Evolutionary conservation across 2,113 vertebrate species (phyloP).

Genomic region (Vidua macroura): DNA sequence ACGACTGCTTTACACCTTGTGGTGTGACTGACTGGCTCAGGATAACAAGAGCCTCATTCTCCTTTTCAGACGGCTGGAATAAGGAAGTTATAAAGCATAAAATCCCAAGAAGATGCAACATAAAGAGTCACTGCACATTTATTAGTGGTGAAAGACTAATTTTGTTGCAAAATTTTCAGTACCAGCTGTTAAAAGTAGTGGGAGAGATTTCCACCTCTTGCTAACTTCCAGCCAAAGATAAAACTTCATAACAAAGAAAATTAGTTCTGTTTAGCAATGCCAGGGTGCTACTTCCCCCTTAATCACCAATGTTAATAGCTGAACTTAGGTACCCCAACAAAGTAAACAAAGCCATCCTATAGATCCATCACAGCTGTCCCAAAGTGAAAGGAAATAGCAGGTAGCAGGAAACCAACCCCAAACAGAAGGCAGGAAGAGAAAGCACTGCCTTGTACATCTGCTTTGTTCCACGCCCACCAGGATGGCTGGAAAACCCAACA

Average conservation of each 20-base stretch:
- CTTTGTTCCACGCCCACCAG: not conserved
- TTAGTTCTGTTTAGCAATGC: not conserved
- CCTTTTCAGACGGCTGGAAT: not conserved
- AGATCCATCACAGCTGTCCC: not conserved
- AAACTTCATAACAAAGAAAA: not conserved
- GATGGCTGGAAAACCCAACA: not conserved
- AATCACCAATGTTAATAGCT: not conserved
- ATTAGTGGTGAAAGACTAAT: not conserved
- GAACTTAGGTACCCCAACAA: not conserved
- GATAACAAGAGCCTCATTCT: rapidly evolving
- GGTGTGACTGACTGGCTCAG: not conserved
- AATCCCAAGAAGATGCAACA: not conserved
- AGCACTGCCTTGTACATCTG: not conserved
- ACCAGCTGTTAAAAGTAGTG: not conserved
- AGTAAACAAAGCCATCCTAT: not conserved
- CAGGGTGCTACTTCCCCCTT: not conserved
- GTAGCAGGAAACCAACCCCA: not conserved
- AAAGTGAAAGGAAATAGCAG: not conserved
- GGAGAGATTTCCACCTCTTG: not conserved
- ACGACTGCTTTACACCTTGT: rapidly evolving
- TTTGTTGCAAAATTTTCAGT: not conserved
- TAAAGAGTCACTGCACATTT: not conserved
- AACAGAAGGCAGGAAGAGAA: not conserved
- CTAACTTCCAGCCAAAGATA: not conserved
- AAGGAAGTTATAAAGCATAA: not conserved